Base-by-base conservation (phyloP, 2,888 invertebrate genomes). In the Shargacucullia verbasci region DNA sequence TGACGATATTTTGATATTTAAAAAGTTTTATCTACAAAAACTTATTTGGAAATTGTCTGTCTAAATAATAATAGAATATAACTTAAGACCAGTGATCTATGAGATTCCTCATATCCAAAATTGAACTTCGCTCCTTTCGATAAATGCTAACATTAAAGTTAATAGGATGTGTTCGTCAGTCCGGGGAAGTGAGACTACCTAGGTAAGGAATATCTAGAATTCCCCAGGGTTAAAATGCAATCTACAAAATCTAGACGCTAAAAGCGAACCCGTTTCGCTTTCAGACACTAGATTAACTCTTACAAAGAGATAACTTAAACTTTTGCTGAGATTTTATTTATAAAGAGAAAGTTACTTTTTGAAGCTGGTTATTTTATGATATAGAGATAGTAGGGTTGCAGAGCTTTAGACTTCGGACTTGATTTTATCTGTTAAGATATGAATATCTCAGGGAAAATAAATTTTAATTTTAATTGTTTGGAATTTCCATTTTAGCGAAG, bases 201-300 rank as follows among this genome's bases (percentile, higher is more conserved):
- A 44, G 38, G 49, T 33, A 31, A 43, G 29, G 43, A 50, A 65
- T 69, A 61, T 65, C 33, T 49, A 50, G 54, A 54, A 47, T 40
- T 61, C 50, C 39, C 46, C 7, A 0, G 43, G 50, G 50, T 47
- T 62, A 44, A 69, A 61, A 61, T 55, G 70, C 50, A 65, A 65
- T 65, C 46, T 65, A 61, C 43, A 29, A 35, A 68, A 65, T 61
- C 37, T 54, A 50, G 33, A 55, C 43, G 29, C 55, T 50, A 10
- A 50, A 62, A 55, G 34, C 46, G 15, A 54, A 54, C 2, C 27
- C 25, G 34, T 41, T 40, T 39, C 29, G 41, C 34, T 37, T 37
- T 44, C 38, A 40, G 27, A 29, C 5, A 27, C 29, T 31, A 48
- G 44, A 60, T 64, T 52, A 64, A 60, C 38, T 31, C n/a, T 31